These are phyloP conservation scores for Gari tellinella DNA, from an alignment of 2,888 invertebrate genomes.

Conservation along the genomic window DNA sequence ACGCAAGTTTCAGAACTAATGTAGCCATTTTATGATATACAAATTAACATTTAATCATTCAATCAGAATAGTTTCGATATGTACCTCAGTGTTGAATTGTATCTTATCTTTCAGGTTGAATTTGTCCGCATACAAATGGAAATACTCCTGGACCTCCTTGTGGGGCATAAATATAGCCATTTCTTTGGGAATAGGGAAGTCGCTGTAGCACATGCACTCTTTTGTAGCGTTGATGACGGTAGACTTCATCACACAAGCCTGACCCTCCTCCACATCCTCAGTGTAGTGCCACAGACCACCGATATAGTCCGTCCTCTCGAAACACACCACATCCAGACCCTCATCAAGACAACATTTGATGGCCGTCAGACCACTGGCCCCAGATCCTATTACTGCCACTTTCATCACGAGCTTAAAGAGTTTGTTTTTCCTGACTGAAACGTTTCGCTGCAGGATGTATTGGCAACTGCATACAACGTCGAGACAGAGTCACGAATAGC, in stretches of 20 bases:
- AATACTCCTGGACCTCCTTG: slow-evolving; percentile 78
- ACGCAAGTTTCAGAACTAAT: too few species aligned
- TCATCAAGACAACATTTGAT: slow-evolving; percentile 80
- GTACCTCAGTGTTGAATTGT: slow-evolving; percentile 73
- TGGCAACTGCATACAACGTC: too few species aligned
- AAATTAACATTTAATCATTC: too few species aligned
- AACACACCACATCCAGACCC: slow-evolving; percentile 76
- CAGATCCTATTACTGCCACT: slow-evolving; percentile 76
- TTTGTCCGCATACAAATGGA: slow-evolving; percentile 80
- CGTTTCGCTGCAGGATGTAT: too few species aligned
- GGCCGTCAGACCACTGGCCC: slow-evolving; percentile 76
- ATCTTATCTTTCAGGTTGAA: slow-evolving; percentile 79
- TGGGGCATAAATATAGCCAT: slow-evolving; percentile 84
- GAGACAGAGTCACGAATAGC: too few species aligned
- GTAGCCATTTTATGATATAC: too few species aligned
- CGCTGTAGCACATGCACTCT: slow-evolving; percentile 82
- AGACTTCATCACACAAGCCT: slow-evolving; percentile 80
- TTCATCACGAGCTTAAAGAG: too few species aligned
- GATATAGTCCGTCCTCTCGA: slow-evolving; percentile 75
- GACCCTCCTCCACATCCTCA: slow-evolving; percentile 65
- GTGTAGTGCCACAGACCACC: slow-evolving; percentile 82
- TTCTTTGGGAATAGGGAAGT: slow-evolving; percentile 81
- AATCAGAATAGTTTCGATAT: too few species aligned
- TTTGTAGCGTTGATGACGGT: slow-evolving; percentile 82
- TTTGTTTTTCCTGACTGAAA: too few species aligned